Evolutionary conservation across 2,113 vertebrate species (phyloP).

Genomic region (Sprattus sprattus): DNA sequence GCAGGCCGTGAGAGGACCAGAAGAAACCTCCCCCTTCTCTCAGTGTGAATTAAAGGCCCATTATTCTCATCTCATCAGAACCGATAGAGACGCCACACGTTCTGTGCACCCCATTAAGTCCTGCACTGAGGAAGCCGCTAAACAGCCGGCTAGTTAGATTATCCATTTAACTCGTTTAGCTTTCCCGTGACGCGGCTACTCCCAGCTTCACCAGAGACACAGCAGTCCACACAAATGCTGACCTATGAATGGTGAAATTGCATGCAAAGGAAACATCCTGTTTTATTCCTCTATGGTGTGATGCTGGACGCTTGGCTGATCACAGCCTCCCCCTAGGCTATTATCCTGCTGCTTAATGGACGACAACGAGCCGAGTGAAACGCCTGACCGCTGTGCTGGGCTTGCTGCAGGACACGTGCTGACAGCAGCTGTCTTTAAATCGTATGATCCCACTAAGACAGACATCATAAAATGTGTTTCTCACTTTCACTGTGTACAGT

Average conservation of each 20-base stretch:
- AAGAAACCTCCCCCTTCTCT: not conserved
- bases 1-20: not conserved
- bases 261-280: not conserved
- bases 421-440: not conserved
- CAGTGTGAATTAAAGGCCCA: not conserved
- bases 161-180: slow-evolving; percentile 14
- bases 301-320: not conserved
- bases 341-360: not conserved
- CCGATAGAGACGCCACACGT: not conserved
- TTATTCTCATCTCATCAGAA: not conserved
- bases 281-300: not conserved
- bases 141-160: slow-evolving; percentile 15
- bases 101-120: not conserved
- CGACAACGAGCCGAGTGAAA: not conserved
- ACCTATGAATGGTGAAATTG: not conserved
- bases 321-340: not conserved
- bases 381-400: not conserved
- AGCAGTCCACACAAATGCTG: not conserved
- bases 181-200: slow-evolving; percentile 4
- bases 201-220: not conserved
- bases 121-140: not conserved
- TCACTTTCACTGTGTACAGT: not conserved
- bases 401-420: not conserved
- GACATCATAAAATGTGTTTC: not conserved
- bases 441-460: not conserved